These are phyloP conservation scores for Gallinago solitaria DNA, from an alignment of 2,797 vertebrate species.

Conservation along the genomic window DNA sequence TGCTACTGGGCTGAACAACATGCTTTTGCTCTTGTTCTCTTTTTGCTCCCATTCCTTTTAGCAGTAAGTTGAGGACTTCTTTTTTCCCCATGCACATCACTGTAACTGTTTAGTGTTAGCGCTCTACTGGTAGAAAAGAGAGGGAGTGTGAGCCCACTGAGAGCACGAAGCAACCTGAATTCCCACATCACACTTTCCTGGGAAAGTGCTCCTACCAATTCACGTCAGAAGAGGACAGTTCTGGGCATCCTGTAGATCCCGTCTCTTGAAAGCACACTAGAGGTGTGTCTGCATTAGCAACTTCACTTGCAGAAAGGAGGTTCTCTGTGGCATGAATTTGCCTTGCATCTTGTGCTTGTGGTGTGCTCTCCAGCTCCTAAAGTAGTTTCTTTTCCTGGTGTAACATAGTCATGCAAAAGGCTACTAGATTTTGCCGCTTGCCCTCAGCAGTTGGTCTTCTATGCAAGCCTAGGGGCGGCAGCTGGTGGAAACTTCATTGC, in stretches of 20 bases:
- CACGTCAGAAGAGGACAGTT: not conserved
- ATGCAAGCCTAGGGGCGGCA: not conserved
- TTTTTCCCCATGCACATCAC: not conserved
- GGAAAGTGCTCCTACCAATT: not conserved
- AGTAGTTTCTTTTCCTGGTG: not conserved
- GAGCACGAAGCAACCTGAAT: not conserved
- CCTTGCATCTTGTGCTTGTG: not conserved
- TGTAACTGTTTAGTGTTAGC: not conserved
- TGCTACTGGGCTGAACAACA: not conserved
- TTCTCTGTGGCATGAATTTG: not conserved
- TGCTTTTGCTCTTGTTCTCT: not conserved
- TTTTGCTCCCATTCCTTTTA: not conserved
- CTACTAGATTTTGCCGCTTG: not conserved
- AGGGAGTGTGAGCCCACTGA: not conserved
- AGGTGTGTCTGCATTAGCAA: not conserved
- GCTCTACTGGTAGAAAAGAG: not conserved
- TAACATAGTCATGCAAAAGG: not conserved
- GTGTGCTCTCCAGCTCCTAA: not conserved
- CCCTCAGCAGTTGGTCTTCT: not conserved
- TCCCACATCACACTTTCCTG: not conserved
- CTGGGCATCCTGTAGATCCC: not conserved
- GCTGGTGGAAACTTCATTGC: not conserved
- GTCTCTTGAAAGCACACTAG: not conserved
- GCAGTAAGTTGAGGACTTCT: not conserved
- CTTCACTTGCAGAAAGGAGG: not conserved